phyloP scores from a whole-genome alignment of 2,113 vertebrate species.

The pig (Sus scrofa) region DNA sequence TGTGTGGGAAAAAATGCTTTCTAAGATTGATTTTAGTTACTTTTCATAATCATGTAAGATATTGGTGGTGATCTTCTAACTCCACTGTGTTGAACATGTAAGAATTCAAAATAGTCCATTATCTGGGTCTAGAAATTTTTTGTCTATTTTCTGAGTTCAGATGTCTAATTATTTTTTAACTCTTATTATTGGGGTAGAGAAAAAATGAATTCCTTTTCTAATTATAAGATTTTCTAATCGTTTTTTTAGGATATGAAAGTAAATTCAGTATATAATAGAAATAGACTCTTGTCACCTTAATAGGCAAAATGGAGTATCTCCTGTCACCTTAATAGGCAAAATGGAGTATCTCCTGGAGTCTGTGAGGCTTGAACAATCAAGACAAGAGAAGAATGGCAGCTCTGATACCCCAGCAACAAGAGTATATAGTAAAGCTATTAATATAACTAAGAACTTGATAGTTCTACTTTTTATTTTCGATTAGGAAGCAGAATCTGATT shows the following conservation, averaged over 20 bases:
- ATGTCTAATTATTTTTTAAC: conserved; percentile 20
- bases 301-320: background rate
- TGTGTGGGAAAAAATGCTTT: background rate
- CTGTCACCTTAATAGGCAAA: conserved; percentile 16
- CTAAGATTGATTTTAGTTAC: background rate
- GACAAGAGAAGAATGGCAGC: background rate
- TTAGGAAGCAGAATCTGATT: background rate
- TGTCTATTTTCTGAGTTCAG: background rate
- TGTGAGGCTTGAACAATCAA: background rate
- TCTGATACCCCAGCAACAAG: background rate
- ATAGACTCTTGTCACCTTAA: background rate
- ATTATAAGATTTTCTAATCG: background rate
- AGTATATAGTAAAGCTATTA: background rate
- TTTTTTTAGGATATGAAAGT: background rate
- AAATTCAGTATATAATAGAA: background rate
- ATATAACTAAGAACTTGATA: background rate
- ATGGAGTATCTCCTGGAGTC: background rate
- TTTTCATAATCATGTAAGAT: background rate
- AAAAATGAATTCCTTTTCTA: background rate
- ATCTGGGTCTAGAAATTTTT: background rate
- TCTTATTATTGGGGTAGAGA: conserved; percentile 10
- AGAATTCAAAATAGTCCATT: background rate
- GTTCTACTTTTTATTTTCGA: background rate
- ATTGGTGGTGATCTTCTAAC: background rate
- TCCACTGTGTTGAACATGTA: background rate